A percentile compares a stretch with the other conserved stretches of the same genome.
Evolutionary conservation across 2,113 vertebrate species (phyloP).

Genomic region (Podarcis muralis): DNA sequence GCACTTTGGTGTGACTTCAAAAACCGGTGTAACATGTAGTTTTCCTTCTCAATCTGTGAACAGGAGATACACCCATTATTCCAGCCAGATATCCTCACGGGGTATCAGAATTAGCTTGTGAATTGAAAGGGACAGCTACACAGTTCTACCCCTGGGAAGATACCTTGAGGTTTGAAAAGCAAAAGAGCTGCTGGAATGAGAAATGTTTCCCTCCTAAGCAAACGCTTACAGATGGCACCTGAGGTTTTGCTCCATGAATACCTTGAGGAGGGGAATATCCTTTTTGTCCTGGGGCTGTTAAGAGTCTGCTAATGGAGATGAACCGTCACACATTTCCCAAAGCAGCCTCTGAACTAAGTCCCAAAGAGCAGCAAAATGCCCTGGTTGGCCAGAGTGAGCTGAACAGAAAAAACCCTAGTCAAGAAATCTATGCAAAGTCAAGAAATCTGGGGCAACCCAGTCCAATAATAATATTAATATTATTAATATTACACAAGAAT

Average conservation of each 20-base stretch:
- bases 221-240: background rate
- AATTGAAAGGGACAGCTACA: background rate
- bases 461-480: too few relatives aligned
- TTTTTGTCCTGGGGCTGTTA: background rate
- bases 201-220: background rate
- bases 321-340: background rate
- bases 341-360: too few relatives aligned
- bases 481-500: too few relatives aligned
- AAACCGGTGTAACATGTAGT: background rate
- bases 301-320: background rate
- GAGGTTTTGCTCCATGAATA: background rate
- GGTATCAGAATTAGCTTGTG: background rate
- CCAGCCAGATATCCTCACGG: background rate
- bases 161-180: background rate
- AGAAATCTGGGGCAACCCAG: too few relatives aligned
- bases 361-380: background rate
- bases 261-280: background rate
- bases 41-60: too few relatives aligned
- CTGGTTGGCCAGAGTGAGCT: background rate
- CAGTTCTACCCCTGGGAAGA: background rate
- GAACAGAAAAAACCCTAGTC: background rate
- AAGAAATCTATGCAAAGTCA: background rate
- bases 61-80: background rate
- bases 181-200: constrained; percentile 25
- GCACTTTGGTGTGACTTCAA: background rate